Evolutionary conservation across 1,140 invertebrate species (phyloP), one percentile per base, ranked within the genome.

Genomic region (Drosophila bocki): DNA sequence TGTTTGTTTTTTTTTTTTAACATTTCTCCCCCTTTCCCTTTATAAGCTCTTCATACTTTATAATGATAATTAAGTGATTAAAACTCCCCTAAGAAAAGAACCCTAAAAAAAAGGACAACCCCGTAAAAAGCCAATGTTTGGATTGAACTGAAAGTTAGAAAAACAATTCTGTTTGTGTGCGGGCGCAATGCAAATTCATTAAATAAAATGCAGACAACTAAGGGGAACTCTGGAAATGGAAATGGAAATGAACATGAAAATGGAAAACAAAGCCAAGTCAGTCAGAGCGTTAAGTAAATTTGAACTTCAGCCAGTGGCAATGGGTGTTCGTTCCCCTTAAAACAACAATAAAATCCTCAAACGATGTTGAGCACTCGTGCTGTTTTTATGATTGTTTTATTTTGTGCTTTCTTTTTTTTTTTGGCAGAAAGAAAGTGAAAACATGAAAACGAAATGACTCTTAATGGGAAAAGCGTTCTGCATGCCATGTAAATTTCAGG

Each of bases 171-270:
- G 32, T 67, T 67, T 70, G 67, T 45, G 32, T 54, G 17, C 33
- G 44, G 37, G 48, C 35, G 48, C 41, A 82, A 72, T 71, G 67
- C 69, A 72, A 72, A 72, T 72, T 72, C 65, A 50, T 71, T 60
- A 50, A 71, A 70, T 71, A 59, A 71, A 71, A 72, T 71, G 29
- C 67, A 42, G 67, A 59, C 37, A 72, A 82, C 48, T 57, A 68
- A 54, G 42, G 62, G 48, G 35, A 54, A 54, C 33, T 37, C 26
- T 29, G 33, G 19, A 22, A 22, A 22, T 22, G 33, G 19, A 22
- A 54, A 54, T 37, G 51, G 33, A 54, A 37, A 54, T 54, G 51
- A 54, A 54, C 33, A 54, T 54, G 51, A 22, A 54, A 70, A 53
- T 71, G 44, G 35, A 51, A 72, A 59, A 71, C 44, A 71, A 60